Evolutionary conservation across 2,888 invertebrate genomes (phyloP).

Genomic region (Luperina nickerlii): DNA sequence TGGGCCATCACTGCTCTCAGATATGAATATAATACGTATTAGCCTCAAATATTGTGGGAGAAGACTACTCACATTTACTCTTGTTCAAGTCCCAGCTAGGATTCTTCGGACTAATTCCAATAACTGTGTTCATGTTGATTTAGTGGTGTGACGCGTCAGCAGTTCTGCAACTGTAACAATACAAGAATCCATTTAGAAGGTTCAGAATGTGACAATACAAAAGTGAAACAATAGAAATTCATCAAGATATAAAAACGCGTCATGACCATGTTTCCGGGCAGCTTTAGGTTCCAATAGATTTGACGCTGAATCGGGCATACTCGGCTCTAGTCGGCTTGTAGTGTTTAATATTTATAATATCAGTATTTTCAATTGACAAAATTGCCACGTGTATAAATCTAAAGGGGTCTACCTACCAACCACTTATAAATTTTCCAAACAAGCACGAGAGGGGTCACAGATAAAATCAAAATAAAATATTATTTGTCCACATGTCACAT

Average conservation of each 20-base stretch:
- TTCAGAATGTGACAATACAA: neutral
- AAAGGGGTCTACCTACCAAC: neutral
- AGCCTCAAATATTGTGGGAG: neutral
- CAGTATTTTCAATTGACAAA: no score
- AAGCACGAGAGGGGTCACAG: neutral
- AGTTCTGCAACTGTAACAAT: constrained; percentile 51
- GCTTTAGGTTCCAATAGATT: neutral
- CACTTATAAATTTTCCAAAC: neutral
- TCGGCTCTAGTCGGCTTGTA: neutral
- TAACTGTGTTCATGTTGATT: constrained; percentile 70
- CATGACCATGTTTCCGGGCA: no score
- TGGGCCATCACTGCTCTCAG: neutral
- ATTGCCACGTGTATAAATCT: no score
- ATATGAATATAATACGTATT: neutral
- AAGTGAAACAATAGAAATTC: neutral
- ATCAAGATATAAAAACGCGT: neutral
- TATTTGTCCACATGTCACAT: neutral
- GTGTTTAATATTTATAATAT: neutral
- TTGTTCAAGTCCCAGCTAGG: constrained; percentile 77
- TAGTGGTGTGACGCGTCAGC: constrained; percentile 1
- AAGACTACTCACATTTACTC: constrained; percentile 78
- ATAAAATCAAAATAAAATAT: neutral
- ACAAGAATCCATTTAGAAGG: neutral
- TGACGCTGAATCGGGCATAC: no score
- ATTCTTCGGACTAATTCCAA: constrained; percentile 68